Evolutionary conservation across 2,888 invertebrate species (phyloP), one percentile per base, ranked within the genome.

Genomic region (Leucania comma): DNA sequence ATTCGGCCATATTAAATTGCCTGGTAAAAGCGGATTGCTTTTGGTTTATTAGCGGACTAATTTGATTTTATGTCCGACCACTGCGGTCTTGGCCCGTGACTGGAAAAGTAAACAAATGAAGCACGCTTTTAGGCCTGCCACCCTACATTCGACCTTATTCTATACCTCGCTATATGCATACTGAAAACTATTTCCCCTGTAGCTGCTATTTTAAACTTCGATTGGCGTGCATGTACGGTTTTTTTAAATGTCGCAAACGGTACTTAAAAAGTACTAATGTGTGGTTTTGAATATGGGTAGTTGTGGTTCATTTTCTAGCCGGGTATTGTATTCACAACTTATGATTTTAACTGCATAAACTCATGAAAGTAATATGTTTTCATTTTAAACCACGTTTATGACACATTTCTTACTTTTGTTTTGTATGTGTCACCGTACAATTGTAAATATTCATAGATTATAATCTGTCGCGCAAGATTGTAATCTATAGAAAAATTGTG

Each of bases 21-120:
- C 81, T 84, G 82, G 86, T 85, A 86, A 90, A 90, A 91, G 87
- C 88, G 91, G 89, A 93, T 93, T 93, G 93, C 91, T 88, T 91
- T 90, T 93, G 93, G 90, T 94, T 94, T 94, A 94, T 94, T 93
- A 94, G 94, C 86, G 89, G 88, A 84, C 90, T 94, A 93, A 94
- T 93, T 94, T 92, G 93, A 94, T 94, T 94, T 92, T 91, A 92
- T 90, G 91, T 90, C 89, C 88, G 84, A 86, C 91, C 90, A 87
- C 89, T 84, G 90, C 88, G 87, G 90, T 86, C 88, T 87, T 82
- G 81, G 85, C 87, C 68, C 92, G 93, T 91, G 91, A 92, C 93
- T 90, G 86, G 91, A 90, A 92, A 92, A 87, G 90, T 90, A 93
- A 93, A 92, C 91, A 91, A 90, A 89, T 86, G 87, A 84, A 85